phyloP scores from a whole-genome alignment of 2,797 vertebrate genomes.

The Acrossocheilus fasciatus region DNA sequence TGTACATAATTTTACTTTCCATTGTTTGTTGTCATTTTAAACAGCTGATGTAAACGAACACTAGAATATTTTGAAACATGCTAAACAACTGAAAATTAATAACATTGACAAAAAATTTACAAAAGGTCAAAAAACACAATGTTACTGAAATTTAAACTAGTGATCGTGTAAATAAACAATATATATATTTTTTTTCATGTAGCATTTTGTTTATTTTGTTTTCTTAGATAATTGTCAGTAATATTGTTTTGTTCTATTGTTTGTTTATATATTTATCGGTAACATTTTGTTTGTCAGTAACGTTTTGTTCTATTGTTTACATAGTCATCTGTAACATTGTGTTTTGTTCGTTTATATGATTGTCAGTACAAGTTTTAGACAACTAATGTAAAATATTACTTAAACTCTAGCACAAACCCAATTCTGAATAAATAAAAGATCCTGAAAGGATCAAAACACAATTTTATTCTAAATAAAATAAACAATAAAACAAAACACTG shows the following conservation, averaged over 20 bases:
- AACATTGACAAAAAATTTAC: no score
- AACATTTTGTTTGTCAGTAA: neutral
- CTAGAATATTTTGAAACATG: neutral
- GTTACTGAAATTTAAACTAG: neutral
- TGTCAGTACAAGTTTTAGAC: neutral
- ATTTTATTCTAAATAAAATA: neutral
- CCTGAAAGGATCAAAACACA: neutral
- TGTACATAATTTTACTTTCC: neutral
- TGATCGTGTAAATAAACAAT: neutral
- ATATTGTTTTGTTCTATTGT: neutral
- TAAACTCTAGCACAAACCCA: neutral
- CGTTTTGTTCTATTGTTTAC: neutral
- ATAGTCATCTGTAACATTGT: neutral
- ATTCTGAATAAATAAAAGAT: neutral
- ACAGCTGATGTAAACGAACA: no score
- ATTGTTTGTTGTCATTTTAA: neutral
- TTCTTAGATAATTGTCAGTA: neutral
- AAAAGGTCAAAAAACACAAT: neutral
- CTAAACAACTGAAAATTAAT: neutral
- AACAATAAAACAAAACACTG: neutral
- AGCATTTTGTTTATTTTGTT: neutral
- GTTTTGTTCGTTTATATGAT: neutral
- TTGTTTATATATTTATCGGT: neutral
- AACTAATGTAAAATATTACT: neutral
- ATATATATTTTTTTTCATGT: neutral